Percentiles rank a stretch among this genome's conserved stretches.
Evolutionary conservation across 2,797 vertebrate species (phyloP).

Genomic region (Rhyacichthys aspro): DNA sequence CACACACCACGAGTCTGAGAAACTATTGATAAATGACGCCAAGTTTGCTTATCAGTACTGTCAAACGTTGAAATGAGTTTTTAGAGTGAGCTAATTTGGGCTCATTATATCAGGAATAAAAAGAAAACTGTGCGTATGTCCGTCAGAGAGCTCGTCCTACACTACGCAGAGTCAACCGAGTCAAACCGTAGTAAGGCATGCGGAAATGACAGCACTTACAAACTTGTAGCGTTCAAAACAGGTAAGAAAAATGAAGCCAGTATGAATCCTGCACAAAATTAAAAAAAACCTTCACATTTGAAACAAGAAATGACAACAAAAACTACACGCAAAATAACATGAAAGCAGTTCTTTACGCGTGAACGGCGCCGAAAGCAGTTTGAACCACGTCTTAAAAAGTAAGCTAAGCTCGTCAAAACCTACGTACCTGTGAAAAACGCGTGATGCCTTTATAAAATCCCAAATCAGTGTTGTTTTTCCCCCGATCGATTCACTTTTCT

Average conservation of each 20-base stretch:
- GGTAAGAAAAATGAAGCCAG: neutral
- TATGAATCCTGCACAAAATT: no score
- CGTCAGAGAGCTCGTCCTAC: slow-evolving; percentile 3
- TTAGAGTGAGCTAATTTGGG: neutral
- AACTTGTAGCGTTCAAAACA: slow-evolving; percentile 10
- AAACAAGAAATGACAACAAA: no score
- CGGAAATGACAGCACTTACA: slow-evolving; percentile 3
- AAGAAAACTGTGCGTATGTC: slow-evolving; percentile 27
- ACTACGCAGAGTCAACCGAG: neutral
- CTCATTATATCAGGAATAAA: neutral
- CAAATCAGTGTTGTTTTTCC: slow-evolving; percentile 23
- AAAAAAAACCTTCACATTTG: no score
- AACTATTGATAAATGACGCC: slow-evolving; percentile 51
- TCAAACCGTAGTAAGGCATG: neutral
- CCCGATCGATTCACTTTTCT: slow-evolving; percentile 17
- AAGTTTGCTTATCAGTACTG: slow-evolving; percentile 28
- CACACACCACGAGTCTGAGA: neutral
- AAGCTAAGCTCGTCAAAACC: neutral
- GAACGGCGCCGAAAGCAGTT: slow-evolving; percentile 7
- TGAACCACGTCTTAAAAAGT: neutral
- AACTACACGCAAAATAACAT: slow-evolving; percentile 2
- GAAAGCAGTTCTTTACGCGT: neutral
- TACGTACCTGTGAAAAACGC: slow-evolving; percentile 60
- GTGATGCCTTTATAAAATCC: slow-evolving; percentile 15
- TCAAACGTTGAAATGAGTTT: neutral